These are phyloP conservation scores for Habrosyne pyritoides DNA, from an alignment of 2,888 invertebrate genomes.

Conservation along the genomic window DNA sequence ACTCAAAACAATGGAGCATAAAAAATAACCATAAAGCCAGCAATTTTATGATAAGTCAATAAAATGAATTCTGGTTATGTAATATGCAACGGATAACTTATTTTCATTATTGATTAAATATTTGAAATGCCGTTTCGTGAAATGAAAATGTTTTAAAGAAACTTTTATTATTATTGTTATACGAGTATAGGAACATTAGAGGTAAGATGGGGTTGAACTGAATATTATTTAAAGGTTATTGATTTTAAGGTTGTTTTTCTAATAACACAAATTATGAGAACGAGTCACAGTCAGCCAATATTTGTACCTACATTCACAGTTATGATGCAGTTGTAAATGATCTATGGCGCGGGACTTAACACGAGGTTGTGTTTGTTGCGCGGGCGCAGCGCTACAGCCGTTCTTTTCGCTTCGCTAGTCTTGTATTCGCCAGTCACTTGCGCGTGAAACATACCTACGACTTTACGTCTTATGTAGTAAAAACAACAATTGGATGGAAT, in stretches of 20 bases:
- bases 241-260: no score
- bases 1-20: no score
- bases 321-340: neutral
- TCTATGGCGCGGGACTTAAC: neutral
- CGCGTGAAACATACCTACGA: neutral
- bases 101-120: no score
- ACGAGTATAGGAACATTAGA: no score
- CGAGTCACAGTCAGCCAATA: no score
- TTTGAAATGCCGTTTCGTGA: no score
- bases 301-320: neutral
- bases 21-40: neutral
- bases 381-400: neutral
- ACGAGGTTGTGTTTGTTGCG: conserved; percentile 8
- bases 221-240: no score
- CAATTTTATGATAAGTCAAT: neutral
- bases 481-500: conserved; percentile 6
- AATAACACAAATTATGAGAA: no score
- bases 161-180: no score
- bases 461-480: conserved; percentile 1
- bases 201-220: no score
- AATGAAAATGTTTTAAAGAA: no score
- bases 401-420: conserved; percentile 6
- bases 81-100: no score
- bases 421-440: conserved; percentile 8
- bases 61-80: neutral